phyloP scores from a whole-genome alignment of 2,113 vertebrate species.

The Psammodynastes pulverulentus region DNA sequence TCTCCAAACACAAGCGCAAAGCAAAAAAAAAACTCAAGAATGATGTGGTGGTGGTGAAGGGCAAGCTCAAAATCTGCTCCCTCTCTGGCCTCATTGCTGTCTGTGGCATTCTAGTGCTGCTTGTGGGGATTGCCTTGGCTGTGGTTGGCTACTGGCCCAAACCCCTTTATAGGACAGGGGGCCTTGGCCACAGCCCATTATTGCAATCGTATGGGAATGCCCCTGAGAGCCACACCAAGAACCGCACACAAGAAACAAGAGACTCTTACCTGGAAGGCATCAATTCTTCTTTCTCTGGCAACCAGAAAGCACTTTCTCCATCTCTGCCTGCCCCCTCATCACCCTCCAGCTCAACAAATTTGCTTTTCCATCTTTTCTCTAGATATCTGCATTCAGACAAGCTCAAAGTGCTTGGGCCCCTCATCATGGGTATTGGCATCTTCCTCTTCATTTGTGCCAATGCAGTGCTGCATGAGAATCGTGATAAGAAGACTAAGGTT shows the following conservation, averaged over 20 bases:
- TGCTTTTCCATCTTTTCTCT: conserved; percentile 80
- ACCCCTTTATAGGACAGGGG: conserved; percentile 68
- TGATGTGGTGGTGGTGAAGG: conserved; percentile 94
- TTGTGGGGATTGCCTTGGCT: conserved; percentile 86
- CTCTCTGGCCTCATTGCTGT: conserved; percentile 85
- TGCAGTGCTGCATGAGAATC: conserved; percentile 91
- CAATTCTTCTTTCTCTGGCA: conserved; percentile 48
- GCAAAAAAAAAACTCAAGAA: conserved; percentile 87
- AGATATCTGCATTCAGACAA: conserved; percentile 90
- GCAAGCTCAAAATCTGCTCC: conserved; percentile 88
- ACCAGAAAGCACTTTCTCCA: conserved; percentile 6
- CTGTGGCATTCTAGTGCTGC: conserved; percentile 84
- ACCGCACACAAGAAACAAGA: conserved; percentile 25
- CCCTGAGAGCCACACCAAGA: conserved; percentile 44
- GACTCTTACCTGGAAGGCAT: conserved; percentile 1
- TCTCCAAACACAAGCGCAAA: conserved; percentile 82
- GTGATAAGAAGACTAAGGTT: conserved; percentile 93
- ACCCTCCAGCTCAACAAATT: conserved; percentile 57
- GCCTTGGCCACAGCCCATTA: conserved; percentile 43
- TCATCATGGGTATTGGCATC: conserved; percentile 95
- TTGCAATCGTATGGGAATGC: not conserved
- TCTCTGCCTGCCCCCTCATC: not conserved
- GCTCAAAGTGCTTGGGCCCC: conserved; percentile 91
- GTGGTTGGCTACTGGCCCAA: conserved; percentile 94
- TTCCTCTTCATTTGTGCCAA: conserved; percentile 98